A percentile compares a stretch with the other conserved stretches of the same genome.
Conservation (phyloP, 2,888 invertebrate genomes). For the Cryptus viduatorius region DNA sequence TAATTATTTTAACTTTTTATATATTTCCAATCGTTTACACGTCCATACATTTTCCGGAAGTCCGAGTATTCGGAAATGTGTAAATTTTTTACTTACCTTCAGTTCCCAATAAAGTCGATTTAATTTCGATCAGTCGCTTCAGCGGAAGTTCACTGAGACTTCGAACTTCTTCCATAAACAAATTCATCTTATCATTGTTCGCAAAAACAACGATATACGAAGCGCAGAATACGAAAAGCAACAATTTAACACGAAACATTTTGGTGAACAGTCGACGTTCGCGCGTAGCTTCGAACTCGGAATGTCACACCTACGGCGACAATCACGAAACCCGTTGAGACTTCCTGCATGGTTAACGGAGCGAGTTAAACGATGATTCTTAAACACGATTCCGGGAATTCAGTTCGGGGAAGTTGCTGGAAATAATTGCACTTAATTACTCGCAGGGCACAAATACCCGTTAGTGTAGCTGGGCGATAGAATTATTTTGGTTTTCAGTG, state of each 20-base stretch:
- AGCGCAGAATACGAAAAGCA: conserved; percentile 24
- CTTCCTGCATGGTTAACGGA: conserved; percentile 72
- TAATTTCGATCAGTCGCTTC: conserved; percentile 89
- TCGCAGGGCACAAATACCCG: conserved; percentile 39
- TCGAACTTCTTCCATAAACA: conserved; percentile 79
- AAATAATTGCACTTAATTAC: conserved; percentile 65
- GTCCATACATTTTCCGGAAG: background rate
- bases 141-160: conserved; percentile 90
- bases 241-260: conserved; percentile 36
- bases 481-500: conserved; percentile 68
- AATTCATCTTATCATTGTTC: conserved; percentile 52
- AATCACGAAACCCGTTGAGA: background rate
- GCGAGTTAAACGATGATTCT: conserved; percentile 51
- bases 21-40: background rate
- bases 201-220: conserved; percentile 3
- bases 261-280: background rate
- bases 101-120: conserved; percentile 84
- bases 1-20: background rate
- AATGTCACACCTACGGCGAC: conserved; percentile 27
- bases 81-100: conserved; percentile 71
- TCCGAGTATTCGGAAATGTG: background rate
- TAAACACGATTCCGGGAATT: conserved; percentile 15
- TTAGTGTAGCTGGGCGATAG: conserved; percentile 33
- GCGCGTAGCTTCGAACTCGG: background rate
- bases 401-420: conserved; percentile 25